A percentile compares a stretch with the other conserved stretches of the same genome.
Conservation (phyloP, 2,888 invertebrate genomes). For the Epistrophe grossulariae region DNA sequence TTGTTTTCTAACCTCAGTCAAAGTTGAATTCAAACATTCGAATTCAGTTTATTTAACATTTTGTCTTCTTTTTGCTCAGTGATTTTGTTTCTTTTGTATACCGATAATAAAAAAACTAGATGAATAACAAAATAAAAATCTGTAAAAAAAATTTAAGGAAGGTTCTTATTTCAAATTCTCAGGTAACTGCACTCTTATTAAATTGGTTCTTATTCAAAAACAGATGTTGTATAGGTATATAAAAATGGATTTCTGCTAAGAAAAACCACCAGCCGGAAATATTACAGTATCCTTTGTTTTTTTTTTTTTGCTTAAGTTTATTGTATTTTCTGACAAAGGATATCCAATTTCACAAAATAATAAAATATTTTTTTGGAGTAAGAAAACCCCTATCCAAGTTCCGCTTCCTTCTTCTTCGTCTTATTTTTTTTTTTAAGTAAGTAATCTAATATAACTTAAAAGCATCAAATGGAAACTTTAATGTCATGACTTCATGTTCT, state of each 20-base stretch:
- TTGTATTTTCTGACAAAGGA: conserved; percentile 8
- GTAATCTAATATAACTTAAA: conserved; percentile 64
- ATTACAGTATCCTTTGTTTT: conserved; percentile 4
- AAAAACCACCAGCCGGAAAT: conserved; percentile 1
- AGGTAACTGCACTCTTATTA: conserved; percentile 7
- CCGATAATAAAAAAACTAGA: neutral
- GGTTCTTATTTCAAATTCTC: neutral
- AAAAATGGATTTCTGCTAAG: neutral
- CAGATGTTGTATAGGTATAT: conserved; percentile 5
- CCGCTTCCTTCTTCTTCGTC: neutral
- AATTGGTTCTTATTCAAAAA: neutral
- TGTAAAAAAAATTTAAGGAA: neutral
- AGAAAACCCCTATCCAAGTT: conserved; percentile 1
- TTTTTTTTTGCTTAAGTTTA: neutral
- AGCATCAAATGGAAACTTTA: conserved; percentile 44
- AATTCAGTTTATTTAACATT: neutral
- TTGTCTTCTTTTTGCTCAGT: neutral
- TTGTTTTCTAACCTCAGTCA: neutral
- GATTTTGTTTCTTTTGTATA: neutral
- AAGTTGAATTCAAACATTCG: neutral
- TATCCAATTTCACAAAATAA: conserved; percentile 32
- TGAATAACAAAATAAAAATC: neutral
- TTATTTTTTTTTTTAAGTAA: neutral
- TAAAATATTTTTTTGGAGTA: conserved; percentile 8
- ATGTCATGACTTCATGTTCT: conserved; percentile 31